Conservation (phyloP, 2,797 vertebrate species). For the Poecilia wingei region DNA sequence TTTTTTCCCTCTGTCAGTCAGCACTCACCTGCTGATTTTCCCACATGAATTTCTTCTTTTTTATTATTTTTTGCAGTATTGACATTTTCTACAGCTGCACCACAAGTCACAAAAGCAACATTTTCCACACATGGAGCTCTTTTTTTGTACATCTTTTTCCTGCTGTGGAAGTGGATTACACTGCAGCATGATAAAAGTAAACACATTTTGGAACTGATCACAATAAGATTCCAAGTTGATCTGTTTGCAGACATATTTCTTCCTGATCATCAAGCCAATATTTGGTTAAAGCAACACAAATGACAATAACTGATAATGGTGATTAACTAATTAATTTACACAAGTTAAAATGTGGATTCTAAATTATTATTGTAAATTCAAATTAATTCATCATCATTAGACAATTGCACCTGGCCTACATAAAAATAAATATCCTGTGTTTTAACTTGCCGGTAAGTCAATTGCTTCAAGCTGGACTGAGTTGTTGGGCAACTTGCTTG, state of each 20-base stretch:
- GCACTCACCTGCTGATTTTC: conserved; percentile 2
- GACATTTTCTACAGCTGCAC: conserved; percentile 20
- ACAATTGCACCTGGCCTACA: not conserved
- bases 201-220: not conserved
- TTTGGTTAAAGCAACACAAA: not conserved
- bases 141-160: conserved; percentile 24
- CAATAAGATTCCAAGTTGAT: not conserved
- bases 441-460: not conserved
- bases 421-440: not conserved
- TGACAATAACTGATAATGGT: not conserved
- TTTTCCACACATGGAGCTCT: conserved; percentile 30
- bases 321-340: not conserved
- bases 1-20: not conserved
- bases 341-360: not conserved
- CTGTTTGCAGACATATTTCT: not conserved
- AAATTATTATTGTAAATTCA: not conserved
- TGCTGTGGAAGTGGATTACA: conserved; percentile 6
- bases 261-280: not conserved
- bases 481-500: not conserved
- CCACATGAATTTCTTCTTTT: not conserved
- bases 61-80: not conserved
- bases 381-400: not conserved
- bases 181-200: not conserved
- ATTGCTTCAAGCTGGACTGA: not conserved
- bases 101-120: conserved; percentile 14